phyloP scores from a whole-genome alignment of 2,113 vertebrate species.

The Platichthys stellatus region DNA sequence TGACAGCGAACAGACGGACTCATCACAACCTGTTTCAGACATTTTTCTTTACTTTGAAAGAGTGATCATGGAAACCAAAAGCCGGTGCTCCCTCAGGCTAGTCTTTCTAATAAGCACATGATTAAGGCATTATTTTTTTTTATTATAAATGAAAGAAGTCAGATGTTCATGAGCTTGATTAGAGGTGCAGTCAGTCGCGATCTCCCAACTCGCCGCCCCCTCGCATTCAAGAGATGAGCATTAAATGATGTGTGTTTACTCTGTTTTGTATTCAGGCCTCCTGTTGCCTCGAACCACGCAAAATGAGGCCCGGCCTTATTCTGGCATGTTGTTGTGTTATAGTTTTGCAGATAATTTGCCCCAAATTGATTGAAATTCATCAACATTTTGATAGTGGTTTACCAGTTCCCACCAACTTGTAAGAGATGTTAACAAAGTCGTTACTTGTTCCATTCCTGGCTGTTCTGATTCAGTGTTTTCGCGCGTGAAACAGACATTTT shows the following conservation, averaged over 20 bases:
- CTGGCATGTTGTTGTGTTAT: neutral
- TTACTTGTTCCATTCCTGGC: neutral
- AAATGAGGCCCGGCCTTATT: neutral
- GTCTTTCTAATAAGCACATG: constrained; percentile 35
- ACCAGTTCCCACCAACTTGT: neutral
- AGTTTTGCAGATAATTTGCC: neutral
- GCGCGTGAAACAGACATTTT: too few relatives aligned
- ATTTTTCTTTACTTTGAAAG: constrained; percentile 45
- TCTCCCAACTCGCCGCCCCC: constrained; percentile 5
- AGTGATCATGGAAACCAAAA: constrained; percentile 59
- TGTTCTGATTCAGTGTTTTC: too few relatives aligned
- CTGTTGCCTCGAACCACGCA: too few relatives aligned
- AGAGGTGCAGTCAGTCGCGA: constrained; percentile 14
- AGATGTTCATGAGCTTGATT: constrained; percentile 44
- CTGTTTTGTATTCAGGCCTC: neutral
- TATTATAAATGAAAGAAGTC: constrained; percentile 43
- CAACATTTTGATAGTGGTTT: neutral
- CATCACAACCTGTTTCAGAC: constrained; percentile 48
- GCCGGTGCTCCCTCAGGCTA: constrained; percentile 22
- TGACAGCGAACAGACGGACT: constrained; percentile 73
- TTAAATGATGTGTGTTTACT: constrained; percentile 31
- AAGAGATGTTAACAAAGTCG: neutral
- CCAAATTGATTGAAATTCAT: neutral
- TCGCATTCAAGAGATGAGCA: neutral
- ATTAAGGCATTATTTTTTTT: constrained; percentile 32